Conservation (phyloP, 2,113 vertebrate species). For the Eudorcas thomsonii region DNA sequence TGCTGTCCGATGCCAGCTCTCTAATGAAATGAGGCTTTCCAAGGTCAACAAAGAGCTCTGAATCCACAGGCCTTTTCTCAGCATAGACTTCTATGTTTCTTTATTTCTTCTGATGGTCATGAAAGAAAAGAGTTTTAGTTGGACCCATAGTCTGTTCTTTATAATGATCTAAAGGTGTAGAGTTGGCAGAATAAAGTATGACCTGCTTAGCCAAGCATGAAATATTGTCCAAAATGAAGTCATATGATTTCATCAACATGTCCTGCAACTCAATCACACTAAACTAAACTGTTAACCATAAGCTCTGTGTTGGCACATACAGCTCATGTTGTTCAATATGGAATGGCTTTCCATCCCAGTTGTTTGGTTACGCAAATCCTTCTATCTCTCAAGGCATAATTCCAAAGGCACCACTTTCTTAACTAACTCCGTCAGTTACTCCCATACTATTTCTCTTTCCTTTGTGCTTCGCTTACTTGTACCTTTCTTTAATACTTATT, state of each 20-base stretch:
- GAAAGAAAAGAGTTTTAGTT: neutral
- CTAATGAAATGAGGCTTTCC: neutral
- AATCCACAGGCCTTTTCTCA: neutral
- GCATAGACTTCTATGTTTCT: neutral
- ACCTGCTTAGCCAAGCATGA: neutral
- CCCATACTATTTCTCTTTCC: neutral
- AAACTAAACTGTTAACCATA: neutral
- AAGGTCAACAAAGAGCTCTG: conserved; percentile 10
- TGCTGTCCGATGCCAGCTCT: neutral
- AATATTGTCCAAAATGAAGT: neutral
- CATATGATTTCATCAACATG: neutral
- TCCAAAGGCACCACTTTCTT: neutral
- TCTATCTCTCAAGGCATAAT: neutral
- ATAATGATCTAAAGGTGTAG: neutral
- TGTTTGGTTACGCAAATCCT: neutral
- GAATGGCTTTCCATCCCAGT: neutral
- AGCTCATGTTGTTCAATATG: neutral
- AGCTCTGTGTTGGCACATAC: neutral
- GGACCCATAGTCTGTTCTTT: neutral
- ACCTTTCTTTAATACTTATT: neutral
- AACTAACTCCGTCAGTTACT: neutral
- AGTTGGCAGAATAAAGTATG: neutral
- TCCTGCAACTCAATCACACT: neutral
- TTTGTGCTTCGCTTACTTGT: neutral
- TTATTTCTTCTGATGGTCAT: neutral